These are phyloP conservation scores for Scaptodrosophila lebanonensis DNA, from an alignment of 1,140 invertebrate species.

Conservation along the genomic window DNA sequence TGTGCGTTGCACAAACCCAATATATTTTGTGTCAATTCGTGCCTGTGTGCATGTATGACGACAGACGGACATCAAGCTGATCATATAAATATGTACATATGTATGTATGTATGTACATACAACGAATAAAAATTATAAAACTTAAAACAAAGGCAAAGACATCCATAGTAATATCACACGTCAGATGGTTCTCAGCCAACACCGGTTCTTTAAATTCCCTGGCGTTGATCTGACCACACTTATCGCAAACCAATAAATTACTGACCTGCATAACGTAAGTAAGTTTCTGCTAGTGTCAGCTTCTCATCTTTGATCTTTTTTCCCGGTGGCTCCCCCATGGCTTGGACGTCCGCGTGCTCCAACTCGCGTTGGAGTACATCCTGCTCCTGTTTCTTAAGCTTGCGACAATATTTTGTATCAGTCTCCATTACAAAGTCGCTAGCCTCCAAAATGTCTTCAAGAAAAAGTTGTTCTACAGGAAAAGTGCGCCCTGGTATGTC, in stretches of 20 bases:
- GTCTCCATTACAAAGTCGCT: conserved; percentile 85
- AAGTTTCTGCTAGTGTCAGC: conserved; percentile 81
- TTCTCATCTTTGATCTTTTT: conserved; percentile 83
- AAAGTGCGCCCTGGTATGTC: conserved; percentile 89
- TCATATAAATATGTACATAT: too few relatives aligned
- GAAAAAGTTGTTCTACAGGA: conserved; percentile 87
- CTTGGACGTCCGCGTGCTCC: conserved; percentile 81
- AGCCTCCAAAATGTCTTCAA: conserved; percentile 86
- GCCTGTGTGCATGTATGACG: too few relatives aligned
- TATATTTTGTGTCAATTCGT: too few relatives aligned
- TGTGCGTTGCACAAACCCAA: too few relatives aligned
- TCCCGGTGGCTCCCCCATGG: conserved; percentile 79
- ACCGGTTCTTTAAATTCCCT: too few relatives aligned
- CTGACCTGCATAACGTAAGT: conserved; percentile 80
- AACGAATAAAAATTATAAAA: not conserved
- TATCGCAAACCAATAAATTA: too few relatives aligned
- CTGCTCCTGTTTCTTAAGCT: conserved; percentile 80
- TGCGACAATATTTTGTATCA: conserved; percentile 83
- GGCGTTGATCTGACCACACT: too few relatives aligned
- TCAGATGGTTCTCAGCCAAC: too few relatives aligned
- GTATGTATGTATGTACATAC: too few relatives aligned
- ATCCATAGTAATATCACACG: too few relatives aligned
- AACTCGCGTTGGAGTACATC: conserved; percentile 62
- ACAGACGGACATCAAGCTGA: too few relatives aligned
- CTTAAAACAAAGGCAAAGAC: too few relatives aligned